Evolutionary conservation across 92 coral and sea anemone genomes (phyloP), one percentile per base, ranked within the genome.

Genomic region (Zoanthus gigantus): DNA sequence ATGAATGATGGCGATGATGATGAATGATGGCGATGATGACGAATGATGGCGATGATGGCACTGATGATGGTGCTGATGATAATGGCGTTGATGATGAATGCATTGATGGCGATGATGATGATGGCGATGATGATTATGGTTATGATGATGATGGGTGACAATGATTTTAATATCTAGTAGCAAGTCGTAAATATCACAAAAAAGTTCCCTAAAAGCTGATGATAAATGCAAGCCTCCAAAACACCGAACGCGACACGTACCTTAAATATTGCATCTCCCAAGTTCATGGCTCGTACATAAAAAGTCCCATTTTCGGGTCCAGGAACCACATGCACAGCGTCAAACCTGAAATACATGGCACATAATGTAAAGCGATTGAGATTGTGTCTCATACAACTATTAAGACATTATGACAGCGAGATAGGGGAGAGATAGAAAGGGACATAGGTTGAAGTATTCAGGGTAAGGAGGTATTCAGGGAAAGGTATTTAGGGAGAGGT

Each of bases 301-400:
- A 95, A 95, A 0, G 99, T 97, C 48, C 98, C 98, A 91, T 97
- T 97, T 68, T 95, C 99, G 72, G 97, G 95, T 42, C 99, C 98
- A 71, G 98, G 94, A 0, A 92, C 95, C 77, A 95, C 92, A 89
- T 97, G 99, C 12, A 97, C 98, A 4, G 99, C 96, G 80, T 95
- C 99, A 85, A 97, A 94, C 83, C 99, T 97, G 37, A 32, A 83
- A 91, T 11, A n/a, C 6, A 32, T 31, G n/a, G 47, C 44, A n/a
- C 17, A 37, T 74, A 44, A 42, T 29, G 13, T 61, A 32, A 45
- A 84, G 30, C 42, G 16, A n/a, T 34, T 71, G 54, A 65, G 30
- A 17, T 23, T 23, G 17, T 5, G 42, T 4, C 42, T 37, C 42
- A 37, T 37, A 37, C 42, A 37, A 23, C 23, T 23, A 23, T 23